Base-by-base conservation (phyloP, 2,888 invertebrate species). In the Neuroscelio doddi region DNA sequence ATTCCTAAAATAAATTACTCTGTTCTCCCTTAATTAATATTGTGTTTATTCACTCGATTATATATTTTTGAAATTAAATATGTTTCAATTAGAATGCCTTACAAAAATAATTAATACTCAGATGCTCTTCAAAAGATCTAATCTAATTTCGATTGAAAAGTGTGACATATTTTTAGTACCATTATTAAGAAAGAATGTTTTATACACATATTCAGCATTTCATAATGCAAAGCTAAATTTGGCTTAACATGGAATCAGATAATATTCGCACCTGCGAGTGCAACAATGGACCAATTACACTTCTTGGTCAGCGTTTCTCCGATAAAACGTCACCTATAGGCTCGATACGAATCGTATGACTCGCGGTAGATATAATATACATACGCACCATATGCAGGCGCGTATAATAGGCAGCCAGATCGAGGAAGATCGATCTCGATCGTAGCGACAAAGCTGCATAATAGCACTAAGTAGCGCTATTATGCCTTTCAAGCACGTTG, bases 231-330 rank as follows among this genome's bases (percentile, higher is more conserved):
- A 21, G 21, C 21, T 5, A 5, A 2, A 5, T 21, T 21, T 21
- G 5, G 21, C 10, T 24, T 24, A 24, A 12, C 21, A 10, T n/a
- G 36, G 32, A 57, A 63, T 63, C 63, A 56, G 63, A 63, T 63
- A 41, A 63, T 51, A 45, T 29, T 46, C 44, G 44, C 46, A 68
- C 67, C 67, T 68, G 67, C 63, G 38, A 47, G 51, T 44, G 61
- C 70, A 76, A 79, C 78, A 79, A 79, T 79, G 73, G 78, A 77
- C 78, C 79, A 79, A 79, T 79, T 79, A 79, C 74, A 68, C 70
- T 45, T 32, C 64, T 46, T 58, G 68, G 57, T 51, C 69, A 70
- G 65, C 69, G 50, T 67, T 57, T 45, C 67, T 55, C 56, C 72
- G 78, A 76, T 77, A 78, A 78, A 75, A 75, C 72, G 74, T 71